phyloP scores from a whole-genome alignment of 2,797 vertebrate species.

The Sebastolobus alascanus region DNA sequence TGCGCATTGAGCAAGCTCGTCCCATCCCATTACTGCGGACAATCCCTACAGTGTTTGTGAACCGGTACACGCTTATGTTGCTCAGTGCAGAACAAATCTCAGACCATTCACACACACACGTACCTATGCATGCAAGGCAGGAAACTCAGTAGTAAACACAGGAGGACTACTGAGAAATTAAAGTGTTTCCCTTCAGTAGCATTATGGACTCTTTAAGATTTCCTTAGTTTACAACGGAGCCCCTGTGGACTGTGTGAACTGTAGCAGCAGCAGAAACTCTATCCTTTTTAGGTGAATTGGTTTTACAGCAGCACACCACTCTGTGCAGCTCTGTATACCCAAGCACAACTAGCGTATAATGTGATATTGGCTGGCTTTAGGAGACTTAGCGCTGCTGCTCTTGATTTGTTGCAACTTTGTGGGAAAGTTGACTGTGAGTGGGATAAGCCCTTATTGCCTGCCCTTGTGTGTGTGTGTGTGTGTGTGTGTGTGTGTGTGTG shows the following conservation, averaged over 20 bases:
- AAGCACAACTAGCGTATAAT: constrained; percentile 66
- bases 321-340: constrained; percentile 52
- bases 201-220: constrained; percentile 44
- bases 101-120: constrained; percentile 18
- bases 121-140: neutral
- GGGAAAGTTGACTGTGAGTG: constrained; percentile 80
- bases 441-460: constrained; percentile 73
- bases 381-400: constrained; percentile 69
- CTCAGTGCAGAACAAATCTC: constrained; percentile 45
- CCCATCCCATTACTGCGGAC: constrained; percentile 76
- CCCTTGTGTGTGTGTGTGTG: constrained; percentile 58
- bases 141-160: constrained; percentile 39
- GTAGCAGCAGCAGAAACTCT: constrained; percentile 49
- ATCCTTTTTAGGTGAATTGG: constrained; percentile 55
- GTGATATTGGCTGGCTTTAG: constrained; percentile 75
- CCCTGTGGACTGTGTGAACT: constrained; percentile 37
- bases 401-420: constrained; percentile 83
- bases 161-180: constrained; percentile 39
- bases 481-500: constrained; percentile 21
- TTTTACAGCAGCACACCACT: constrained; percentile 55
- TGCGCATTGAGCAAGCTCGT: constrained; percentile 48
- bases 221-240: constrained; percentile 44
- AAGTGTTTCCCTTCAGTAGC: constrained; percentile 50
- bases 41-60: constrained; percentile 68
- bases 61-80: constrained; percentile 34